Evolutionary conservation across 2,888 invertebrate genomes (phyloP).

Genomic region (Campoletis raptor): DNA sequence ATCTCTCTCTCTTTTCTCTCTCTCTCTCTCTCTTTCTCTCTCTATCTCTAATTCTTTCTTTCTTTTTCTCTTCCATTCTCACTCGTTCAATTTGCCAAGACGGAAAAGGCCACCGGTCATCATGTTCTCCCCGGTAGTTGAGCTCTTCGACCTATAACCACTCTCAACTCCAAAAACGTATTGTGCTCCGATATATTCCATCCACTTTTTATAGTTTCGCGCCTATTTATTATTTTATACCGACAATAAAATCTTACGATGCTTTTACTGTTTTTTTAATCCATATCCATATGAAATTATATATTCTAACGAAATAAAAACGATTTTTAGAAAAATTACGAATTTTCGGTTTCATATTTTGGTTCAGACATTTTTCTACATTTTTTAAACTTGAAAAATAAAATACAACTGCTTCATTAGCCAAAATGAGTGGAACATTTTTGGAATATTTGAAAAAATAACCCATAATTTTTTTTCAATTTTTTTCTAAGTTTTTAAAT

Average conservation of each 20-base stretch:
- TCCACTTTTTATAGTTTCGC: constrained; percentile 48
- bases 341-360: neutral
- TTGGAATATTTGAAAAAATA: no score
- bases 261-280: neutral
- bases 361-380: neutral
- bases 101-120: constrained; percentile 62
- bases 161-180: constrained; percentile 16
- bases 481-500: no score
- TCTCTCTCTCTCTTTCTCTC: neutral
- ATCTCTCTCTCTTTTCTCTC: constrained; percentile 20
- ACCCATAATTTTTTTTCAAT: no score
- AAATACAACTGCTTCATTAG: no score
- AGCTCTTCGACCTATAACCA: constrained; percentile 38
- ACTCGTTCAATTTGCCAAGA: constrained; percentile 49
- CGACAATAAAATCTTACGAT: neutral
- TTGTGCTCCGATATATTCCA: constrained; percentile 47
- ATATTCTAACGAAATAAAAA: neutral
- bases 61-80: neutral
- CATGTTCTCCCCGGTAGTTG: constrained; percentile 51
- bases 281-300: neutral
- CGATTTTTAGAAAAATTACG: neutral
- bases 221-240: constrained; percentile 22
- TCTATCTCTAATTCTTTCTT: no score
- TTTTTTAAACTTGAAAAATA: no score
- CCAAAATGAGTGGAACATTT: no score